Conservation (phyloP, 2,113 vertebrate species). For the Protomyctophum bolini region DNA sequence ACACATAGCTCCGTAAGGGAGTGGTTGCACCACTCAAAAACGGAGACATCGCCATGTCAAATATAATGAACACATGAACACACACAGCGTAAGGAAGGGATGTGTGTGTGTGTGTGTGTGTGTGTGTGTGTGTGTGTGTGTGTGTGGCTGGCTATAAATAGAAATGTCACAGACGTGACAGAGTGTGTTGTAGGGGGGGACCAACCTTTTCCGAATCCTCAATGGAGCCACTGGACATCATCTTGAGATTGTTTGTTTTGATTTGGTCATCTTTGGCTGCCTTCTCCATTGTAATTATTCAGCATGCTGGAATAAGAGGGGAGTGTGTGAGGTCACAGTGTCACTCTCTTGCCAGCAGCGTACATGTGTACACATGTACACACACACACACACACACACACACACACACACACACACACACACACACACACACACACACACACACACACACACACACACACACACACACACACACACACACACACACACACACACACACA, state of each 20-base stretch:
- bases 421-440: neutral
- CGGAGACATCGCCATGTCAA: neutral
- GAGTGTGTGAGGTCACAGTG: neutral
- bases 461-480: neutral
- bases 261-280: neutral
- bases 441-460: neutral
- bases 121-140: too few species aligned
- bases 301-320: slow-evolving; percentile 33
- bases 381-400: neutral
- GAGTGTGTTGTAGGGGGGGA: neutral
- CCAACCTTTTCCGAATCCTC: slow-evolving; percentile 54
- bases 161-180: neutral
- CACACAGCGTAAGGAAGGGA: neutral
- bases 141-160: neutral
- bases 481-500: neutral
- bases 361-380: too few species aligned
- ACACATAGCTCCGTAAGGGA: too few species aligned
- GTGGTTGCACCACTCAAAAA: too few species aligned
- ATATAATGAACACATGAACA: neutral
- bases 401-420: neutral
- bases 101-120: neutral
- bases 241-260: neutral
- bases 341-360: too few species aligned
- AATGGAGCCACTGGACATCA: neutral
- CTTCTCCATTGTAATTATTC: slow-evolving; percentile 35